Percentiles rank a stretch among this genome's conserved stretches.
phyloP scores from a whole-genome alignment of 2,888 invertebrate genomes.

The Allacma fusca region DNA sequence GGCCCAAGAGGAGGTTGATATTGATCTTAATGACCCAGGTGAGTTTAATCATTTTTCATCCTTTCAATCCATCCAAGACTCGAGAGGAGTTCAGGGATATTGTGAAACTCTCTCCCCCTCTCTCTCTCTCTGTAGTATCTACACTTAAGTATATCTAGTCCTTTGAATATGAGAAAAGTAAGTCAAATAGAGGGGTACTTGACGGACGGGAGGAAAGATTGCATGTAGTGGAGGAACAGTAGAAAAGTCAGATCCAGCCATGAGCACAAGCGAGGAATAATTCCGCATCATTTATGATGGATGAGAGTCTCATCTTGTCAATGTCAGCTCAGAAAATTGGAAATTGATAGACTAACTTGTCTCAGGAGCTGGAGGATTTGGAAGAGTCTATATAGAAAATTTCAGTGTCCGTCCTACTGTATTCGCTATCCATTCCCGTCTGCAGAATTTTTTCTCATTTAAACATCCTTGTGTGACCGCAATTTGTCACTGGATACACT shows the following conservation, averaged over 20 bases:
- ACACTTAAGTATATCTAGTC: no score
- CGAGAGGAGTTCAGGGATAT: no score
- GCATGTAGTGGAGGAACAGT: neutral
- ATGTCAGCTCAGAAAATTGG: constrained; percentile 4
- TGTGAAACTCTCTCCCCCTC: neutral
- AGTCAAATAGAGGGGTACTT: no score
- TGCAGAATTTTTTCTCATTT: neutral
- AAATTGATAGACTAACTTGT: constrained; percentile 12
- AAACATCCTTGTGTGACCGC: neutral
- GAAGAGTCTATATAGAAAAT: neutral
- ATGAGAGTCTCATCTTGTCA: constrained; percentile 6
- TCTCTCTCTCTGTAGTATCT: neutral
- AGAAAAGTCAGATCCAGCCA: neutral
- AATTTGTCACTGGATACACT: constrained; percentile 10
- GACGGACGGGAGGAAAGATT: no score
- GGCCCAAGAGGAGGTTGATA: constrained; percentile 60
- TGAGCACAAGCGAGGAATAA: neutral
- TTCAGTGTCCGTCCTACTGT: neutral
- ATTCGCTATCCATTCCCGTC: neutral
- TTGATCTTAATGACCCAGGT: constrained; percentile 61
- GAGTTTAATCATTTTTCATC: constrained; percentile 27
- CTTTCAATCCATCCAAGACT: neutral
- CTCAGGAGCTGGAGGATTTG: neutral
- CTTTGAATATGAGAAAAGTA: no score
- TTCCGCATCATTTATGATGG: constrained; percentile 16